These are phyloP conservation scores for Epinephelus awoara DNA, from an alignment of 2,797 vertebrate species.

Conservation along the genomic window DNA sequence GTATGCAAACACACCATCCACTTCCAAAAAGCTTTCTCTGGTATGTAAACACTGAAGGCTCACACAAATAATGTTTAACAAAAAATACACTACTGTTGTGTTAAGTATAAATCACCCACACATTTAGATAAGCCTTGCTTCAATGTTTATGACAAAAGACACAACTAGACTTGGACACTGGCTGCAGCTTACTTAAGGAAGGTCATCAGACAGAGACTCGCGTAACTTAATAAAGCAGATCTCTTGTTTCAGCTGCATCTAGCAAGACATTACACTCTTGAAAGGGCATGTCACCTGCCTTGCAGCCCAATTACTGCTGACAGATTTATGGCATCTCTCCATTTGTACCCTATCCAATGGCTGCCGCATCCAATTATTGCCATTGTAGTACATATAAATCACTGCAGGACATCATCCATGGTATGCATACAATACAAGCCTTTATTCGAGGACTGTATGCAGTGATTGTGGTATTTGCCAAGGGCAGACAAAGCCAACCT, in stretches of 20 bases:
- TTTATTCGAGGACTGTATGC: not conserved
- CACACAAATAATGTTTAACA: not conserved
- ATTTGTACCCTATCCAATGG: constrained; percentile 14
- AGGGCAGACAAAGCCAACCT: not conserved
- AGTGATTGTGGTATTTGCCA: not conserved
- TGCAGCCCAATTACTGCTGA: constrained; percentile 32
- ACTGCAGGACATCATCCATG: constrained; percentile 14
- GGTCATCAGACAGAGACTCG: not conserved
- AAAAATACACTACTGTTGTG: not conserved
- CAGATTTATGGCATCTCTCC: constrained; percentile 27
- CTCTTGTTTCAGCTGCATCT: not conserved
- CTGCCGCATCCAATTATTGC: constrained; percentile 25
- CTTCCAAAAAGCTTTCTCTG: constrained; percentile 2
- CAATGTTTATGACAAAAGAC: not conserved
- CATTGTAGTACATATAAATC: constrained; percentile 11
- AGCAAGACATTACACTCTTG: not conserved
- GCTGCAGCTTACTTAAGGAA: not conserved
- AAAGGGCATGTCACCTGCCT: constrained; percentile 13
- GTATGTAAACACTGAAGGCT: constrained; percentile 7
- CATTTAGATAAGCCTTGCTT: not conserved
- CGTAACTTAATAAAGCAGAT: not conserved
- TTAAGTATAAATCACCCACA: not conserved
- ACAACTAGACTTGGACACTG: not conserved
- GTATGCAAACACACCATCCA: not conserved
- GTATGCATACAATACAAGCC: not conserved